phyloP scores from a whole-genome alignment of 2,797 vertebrate genomes.

The Enteromius trimaculatus region DNA sequence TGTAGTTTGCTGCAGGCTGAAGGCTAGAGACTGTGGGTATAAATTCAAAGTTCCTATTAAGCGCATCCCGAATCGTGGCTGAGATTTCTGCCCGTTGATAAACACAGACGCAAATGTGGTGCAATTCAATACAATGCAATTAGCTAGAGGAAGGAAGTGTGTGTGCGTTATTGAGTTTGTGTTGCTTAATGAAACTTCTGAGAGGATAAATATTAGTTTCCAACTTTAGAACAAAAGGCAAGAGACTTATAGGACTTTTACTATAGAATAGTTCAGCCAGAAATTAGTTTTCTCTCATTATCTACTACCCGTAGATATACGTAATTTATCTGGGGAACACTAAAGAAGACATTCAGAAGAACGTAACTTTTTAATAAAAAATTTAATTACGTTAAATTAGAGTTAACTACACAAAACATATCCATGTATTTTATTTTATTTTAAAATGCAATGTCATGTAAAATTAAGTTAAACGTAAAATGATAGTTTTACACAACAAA shows the following conservation, averaged over 20 bases:
- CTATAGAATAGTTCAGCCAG: not conserved
- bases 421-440: no score
- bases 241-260: not conserved
- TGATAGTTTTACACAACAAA: not conserved
- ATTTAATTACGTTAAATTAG: no score
- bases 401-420: not conserved
- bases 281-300: not conserved
- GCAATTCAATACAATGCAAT: conserved; percentile 41
- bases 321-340: no score
- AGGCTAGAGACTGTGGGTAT: conserved; percentile 30
- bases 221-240: conserved; percentile 3
- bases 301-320: no score
- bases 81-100: conserved; percentile 33
- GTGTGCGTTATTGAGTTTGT: conserved; percentile 31
- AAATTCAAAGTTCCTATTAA: conserved; percentile 44
- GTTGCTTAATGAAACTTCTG: conserved; percentile 17
- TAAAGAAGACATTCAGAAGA: not conserved
- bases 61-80: conserved; percentile 2
- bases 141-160: conserved; percentile 24
- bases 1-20: conserved; percentile 9
- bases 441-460: not conserved
- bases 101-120: conserved; percentile 32
- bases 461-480: not conserved
- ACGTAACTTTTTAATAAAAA: no score
- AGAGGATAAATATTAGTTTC: conserved; percentile 28